Evolutionary conservation across 1,140 invertebrate species (phyloP).

Genomic region (Tribolium madens): DNA sequence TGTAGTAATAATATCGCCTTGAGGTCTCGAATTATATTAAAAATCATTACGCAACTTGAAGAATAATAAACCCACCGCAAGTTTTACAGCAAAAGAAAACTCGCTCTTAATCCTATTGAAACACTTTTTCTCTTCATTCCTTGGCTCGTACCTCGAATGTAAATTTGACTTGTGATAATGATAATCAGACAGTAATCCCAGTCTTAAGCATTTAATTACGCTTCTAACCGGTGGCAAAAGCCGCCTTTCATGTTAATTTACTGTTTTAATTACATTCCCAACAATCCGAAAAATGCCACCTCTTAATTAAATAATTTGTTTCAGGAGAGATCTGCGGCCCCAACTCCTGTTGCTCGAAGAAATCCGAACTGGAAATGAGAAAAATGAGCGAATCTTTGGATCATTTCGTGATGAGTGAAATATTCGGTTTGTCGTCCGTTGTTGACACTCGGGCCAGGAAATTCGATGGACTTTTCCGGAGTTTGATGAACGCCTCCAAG

Average conservation of each 20-base stretch:
- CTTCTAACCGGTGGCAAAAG: background rate
- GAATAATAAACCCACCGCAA: background rate
- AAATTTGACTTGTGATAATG: conserved; percentile 35
- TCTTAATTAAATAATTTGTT: conserved; percentile 50
- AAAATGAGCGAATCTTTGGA: conserved; percentile 57
- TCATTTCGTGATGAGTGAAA: conserved; percentile 63
- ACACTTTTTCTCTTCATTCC: background rate
- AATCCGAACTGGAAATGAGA: conserved; percentile 55
- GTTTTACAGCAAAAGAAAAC: background rate
- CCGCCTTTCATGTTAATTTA: conserved; percentile 25
- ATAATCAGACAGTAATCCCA: background rate
- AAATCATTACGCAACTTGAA: no score
- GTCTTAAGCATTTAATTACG: background rate
- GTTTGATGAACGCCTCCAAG: conserved; percentile 85
- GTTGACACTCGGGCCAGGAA: conserved; percentile 67
- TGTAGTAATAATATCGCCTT: no score
- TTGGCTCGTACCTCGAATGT: background rate
- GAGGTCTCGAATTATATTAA: no score
- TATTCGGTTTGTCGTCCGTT: conserved; percentile 65
- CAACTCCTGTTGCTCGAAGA: conserved; percentile 59
- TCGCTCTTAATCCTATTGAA: background rate
- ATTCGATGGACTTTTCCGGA: conserved; percentile 82
- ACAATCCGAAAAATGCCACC: background rate
- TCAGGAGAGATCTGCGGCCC: conserved; percentile 62
- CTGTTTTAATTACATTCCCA: background rate